Evolutionary conservation across 2,113 vertebrate species (phyloP).

Genomic region (Nothocercus julius): DNA sequence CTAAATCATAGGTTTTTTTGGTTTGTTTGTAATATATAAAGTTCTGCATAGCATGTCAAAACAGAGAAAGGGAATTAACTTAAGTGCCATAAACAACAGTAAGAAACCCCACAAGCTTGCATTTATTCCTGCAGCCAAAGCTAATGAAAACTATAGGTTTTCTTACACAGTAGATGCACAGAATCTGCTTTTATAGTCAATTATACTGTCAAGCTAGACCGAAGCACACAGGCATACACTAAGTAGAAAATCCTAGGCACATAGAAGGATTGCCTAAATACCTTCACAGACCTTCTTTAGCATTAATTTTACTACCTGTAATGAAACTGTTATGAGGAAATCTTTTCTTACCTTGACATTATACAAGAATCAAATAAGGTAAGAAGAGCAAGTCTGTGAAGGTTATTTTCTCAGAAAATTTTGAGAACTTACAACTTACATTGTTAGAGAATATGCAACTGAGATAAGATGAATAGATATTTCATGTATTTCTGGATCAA

Average conservation of each 20-base stretch:
- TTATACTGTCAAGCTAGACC: background rate
- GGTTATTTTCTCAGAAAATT: background rate
- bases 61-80: background rate
- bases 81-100: background rate
- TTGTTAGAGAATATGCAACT: background rate
- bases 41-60: background rate
- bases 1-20: background rate
- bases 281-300: background rate
- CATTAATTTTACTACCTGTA: background rate
- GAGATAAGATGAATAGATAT: background rate
- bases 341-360: too few relatives aligned
- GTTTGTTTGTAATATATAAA: background rate
- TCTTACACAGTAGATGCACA: background rate
- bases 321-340: background rate
- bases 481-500: background rate
- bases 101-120: background rate
- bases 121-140: background rate
- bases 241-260: background rate
- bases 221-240: background rate
- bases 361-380: background rate
- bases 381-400: background rate
- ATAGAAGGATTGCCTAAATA: background rate
- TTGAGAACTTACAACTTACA: background rate
- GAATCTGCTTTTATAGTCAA: background rate
- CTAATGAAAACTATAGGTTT: background rate